Evolutionary conservation across 2,888 invertebrate genomes (phyloP).

Genomic region (Plebejus anna): DNA sequence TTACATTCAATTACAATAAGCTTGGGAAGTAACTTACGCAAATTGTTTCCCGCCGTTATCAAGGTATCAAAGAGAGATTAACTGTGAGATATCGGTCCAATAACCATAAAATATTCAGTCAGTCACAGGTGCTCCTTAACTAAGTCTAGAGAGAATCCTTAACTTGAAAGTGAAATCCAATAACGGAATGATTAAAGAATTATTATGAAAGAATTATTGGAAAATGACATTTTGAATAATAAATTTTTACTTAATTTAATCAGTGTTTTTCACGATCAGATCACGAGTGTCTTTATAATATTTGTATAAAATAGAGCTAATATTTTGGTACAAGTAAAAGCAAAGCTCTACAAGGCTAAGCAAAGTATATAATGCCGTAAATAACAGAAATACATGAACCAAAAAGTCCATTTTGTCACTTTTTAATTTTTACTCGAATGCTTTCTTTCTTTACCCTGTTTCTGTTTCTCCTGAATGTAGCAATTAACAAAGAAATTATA

Average conservation of each 20-base stretch:
- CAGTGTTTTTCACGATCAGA: neutral
- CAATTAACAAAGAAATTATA: neutral
- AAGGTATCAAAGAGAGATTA: slow-evolving; percentile 27
- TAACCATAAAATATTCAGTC: slow-evolving; percentile 21
- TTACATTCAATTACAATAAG: slow-evolving; percentile 9
- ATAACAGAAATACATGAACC: no score
- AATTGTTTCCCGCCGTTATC: neutral
- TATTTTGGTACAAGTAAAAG: no score
- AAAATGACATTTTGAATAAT: neutral
- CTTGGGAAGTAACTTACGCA: neutral
- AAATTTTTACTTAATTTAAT: neutral
- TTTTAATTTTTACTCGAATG: no score
- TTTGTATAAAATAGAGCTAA: neutral
- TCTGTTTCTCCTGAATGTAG: neutral
- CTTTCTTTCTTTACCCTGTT: neutral
- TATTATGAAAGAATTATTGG: neutral
- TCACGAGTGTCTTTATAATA: neutral
- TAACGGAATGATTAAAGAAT: neutral
- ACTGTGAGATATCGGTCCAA: slow-evolving; percentile 21
- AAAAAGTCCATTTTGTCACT: no score
- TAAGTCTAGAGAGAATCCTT: neutral
- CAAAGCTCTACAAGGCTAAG: no score
- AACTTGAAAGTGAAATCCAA: neutral
- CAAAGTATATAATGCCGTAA: no score
- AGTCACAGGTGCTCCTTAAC: slow-evolving; percentile 22